Evolutionary conservation across 2,113 vertebrate genomes (phyloP).

Genomic region (Nothoprocta perdicaria): DNA sequence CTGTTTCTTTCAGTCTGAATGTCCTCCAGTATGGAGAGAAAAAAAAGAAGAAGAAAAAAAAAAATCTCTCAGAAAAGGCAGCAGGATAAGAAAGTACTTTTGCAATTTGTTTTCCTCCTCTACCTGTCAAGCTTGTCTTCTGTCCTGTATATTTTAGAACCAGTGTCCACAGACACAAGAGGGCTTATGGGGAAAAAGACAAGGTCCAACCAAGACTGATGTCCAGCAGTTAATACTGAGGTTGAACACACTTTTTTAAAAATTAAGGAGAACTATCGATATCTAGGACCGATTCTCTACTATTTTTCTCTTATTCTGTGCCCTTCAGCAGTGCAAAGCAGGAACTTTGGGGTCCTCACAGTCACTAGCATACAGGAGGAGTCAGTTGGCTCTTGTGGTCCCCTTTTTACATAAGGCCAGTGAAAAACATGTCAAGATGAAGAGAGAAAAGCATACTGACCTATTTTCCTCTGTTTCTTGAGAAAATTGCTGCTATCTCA

Average conservation of each 20-base stretch:
- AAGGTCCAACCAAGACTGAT: background rate
- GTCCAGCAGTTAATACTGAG: background rate
- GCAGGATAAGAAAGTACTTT: background rate
- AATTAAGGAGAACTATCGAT: background rate
- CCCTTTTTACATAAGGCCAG: background rate
- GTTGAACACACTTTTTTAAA: background rate
- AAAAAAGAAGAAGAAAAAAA: background rate
- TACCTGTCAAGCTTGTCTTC: background rate
- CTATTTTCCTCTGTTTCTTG: background rate
- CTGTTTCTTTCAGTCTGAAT: background rate
- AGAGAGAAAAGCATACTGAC: background rate
- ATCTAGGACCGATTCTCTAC: background rate
- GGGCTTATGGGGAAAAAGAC: background rate
- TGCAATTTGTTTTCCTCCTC: background rate
- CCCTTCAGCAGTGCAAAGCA: background rate
- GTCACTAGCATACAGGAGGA: background rate
- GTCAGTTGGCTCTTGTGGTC: background rate
- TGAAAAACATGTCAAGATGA: background rate
- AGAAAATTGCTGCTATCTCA: background rate
- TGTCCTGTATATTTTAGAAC: background rate
- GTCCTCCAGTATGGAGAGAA: background rate
- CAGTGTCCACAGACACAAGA: rapidly evolving
- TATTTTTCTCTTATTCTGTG: background rate
- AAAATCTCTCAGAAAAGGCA: background rate
- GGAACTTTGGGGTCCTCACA: background rate